Base-by-base conservation (phyloP, 1,140 invertebrate genomes). In the Tetranychus urticae region DNA sequence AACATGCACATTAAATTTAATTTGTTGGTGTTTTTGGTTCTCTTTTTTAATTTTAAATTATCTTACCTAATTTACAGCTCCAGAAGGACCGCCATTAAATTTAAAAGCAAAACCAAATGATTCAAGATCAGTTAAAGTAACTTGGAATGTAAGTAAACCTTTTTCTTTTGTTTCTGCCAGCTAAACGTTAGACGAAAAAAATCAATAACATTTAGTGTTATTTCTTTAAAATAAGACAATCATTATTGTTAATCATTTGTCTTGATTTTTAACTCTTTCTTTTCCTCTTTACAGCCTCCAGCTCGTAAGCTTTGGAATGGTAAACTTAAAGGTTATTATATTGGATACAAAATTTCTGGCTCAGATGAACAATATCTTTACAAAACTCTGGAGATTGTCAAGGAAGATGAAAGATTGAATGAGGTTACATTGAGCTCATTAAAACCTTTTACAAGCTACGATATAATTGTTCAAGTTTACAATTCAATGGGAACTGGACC, bases 301-400 rank as follows among this genome's bases (percentile, higher is more conserved):
- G 76, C 81, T 67, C 79, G 82, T 48, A 82, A 86, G 64, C 82
- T 88, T 68, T 91, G 82, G 56, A 82, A 86, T 68, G 83, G 84
- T 1, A 78, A 82, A 62, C 78, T 86, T 47, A 77, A 80, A 66
- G 83, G 83, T 33, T 85, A 80, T 65, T 79, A 80, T 69, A 74
- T 82, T 52, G 79, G 79, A 12, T 77, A 72, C 62, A 70, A 72
- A 60, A 68, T 70, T 47, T 71, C 72, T 63, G 72, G 74, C 31
- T 60, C 63, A 37, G 48, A 62, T 48, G 63, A 66, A 45, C 62
- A 85, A 1, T 91, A 85, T 70, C 79, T 90, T 61, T 92, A 88
- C 69, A 87, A 91, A 75, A 91, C 87, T 61, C 84, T 91, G 23
- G 87, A 91, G 71, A 88, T 90, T 47, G 47, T 63, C n/a, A 48